phyloP scores from a whole-genome alignment of 2,888 invertebrate genomes.

The Microplitis deprimator region DNA sequence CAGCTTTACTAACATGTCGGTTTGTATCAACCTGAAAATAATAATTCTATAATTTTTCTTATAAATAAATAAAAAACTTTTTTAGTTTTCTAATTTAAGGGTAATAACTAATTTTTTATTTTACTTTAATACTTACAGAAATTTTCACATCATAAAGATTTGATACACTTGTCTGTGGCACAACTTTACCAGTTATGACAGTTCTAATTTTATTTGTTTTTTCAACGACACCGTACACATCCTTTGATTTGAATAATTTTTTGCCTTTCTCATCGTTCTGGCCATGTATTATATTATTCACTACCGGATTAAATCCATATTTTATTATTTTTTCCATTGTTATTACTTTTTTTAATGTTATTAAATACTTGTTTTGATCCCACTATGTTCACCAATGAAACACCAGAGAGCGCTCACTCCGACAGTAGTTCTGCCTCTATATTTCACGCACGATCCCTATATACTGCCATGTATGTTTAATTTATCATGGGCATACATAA shows the following conservation, averaged over 20 bases:
- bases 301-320: too few relatives aligned
- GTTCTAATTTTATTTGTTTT: background rate
- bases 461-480: too few relatives aligned
- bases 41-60: slow-evolving; percentile 5
- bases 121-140: background rate
- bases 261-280: background rate
- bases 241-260: background rate
- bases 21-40: background rate
- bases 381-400: background rate
- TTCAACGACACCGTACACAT: slow-evolving; percentile 3
- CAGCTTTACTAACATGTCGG: background rate
- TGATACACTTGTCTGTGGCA: background rate
- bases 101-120: background rate
- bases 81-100: background rate
- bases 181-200: background rate
- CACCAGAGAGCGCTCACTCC: background rate
- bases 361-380: too few relatives aligned
- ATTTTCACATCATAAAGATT: background rate
- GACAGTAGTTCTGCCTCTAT: background rate
- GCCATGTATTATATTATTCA: too few relatives aligned
- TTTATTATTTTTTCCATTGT: too few relatives aligned
- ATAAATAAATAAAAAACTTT: slow-evolving; percentile 9
- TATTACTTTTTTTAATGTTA: too few relatives aligned
- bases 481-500: too few relatives aligned
- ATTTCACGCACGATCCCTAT: background rate